These are phyloP conservation scores for cat (Felis catus) DNA, from an alignment of 2,113 vertebrate species.

Conservation along the genomic window DNA sequence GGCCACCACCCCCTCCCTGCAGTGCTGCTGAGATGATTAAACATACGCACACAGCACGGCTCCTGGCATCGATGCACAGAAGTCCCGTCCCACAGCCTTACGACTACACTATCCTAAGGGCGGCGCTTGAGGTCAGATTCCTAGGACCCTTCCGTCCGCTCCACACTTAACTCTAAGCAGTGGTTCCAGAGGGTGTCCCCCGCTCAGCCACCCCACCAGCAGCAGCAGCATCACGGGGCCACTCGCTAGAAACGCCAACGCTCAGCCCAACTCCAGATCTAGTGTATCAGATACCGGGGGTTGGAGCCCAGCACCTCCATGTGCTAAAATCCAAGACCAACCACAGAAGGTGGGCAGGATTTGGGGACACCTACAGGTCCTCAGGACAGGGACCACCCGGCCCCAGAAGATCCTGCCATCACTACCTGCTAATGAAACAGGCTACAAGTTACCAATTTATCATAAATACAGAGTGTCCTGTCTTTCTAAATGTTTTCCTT, in stretches of 20 bases:
- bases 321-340: not conserved
- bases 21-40: not conserved
- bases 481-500: not conserved
- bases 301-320: not conserved
- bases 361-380: not conserved
- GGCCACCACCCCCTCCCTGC: not conserved
- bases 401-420: not conserved
- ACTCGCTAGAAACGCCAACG: not conserved
- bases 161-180: not conserved
- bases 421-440: not conserved
- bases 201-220: not conserved
- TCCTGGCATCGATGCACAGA: accelerated
- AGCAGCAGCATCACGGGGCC: not conserved
- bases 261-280: not conserved
- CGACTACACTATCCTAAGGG: not conserved
- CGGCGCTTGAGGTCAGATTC: not conserved
- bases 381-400: not conserved
- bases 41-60: accelerated
- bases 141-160: not conserved
- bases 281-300: not conserved
- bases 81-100: too few species aligned
- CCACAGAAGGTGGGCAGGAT: not conserved
- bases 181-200: not conserved
- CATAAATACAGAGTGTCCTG: not conserved
- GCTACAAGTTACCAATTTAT: not conserved